These are phyloP conservation scores for Poecilia wingei DNA, from an alignment of 2,797 vertebrate genomes.

Conservation along the genomic window DNA sequence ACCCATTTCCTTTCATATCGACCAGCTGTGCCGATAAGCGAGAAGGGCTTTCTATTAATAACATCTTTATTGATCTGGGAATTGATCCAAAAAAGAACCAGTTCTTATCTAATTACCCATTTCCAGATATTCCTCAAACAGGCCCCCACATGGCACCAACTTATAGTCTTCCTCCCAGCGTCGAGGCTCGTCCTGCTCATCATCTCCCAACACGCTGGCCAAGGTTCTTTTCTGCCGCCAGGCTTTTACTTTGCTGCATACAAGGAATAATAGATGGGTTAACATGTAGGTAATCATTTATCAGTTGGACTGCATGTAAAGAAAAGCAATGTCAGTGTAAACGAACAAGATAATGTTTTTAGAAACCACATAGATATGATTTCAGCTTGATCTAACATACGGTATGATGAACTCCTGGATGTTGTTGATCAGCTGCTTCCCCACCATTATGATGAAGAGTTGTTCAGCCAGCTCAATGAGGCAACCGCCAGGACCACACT, in stretches of 20 bases:
- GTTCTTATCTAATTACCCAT: slow-evolving; percentile 76
- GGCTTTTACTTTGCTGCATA: slow-evolving; percentile 82
- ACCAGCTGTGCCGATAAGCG: neutral
- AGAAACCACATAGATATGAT: neutral
- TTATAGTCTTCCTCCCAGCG: slow-evolving; percentile 84
- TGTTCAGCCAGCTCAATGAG: slow-evolving; percentile 85
- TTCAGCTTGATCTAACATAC: slow-evolving; percentile 57
- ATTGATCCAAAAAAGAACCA: neutral
- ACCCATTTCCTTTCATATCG: too few species aligned
- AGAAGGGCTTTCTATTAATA: neutral
- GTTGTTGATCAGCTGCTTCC: slow-evolving; percentile 85
- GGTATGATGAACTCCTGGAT: slow-evolving; percentile 84
- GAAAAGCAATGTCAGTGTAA: neutral
- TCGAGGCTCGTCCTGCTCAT: slow-evolving; percentile 63
- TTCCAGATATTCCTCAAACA: slow-evolving; percentile 86
- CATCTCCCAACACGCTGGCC: slow-evolving; percentile 69
- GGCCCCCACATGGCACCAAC: slow-evolving; percentile 80
- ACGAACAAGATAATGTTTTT: neutral
- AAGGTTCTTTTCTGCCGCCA: slow-evolving; percentile 80
- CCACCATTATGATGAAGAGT: slow-evolving; percentile 88
- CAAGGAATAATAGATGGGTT: neutral
- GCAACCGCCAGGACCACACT: slow-evolving; percentile 84
- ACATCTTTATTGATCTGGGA: neutral
- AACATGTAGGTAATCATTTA: neutral
- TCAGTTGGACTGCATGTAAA: neutral